Percentiles rank a stretch among this genome's conserved stretches.
Evolutionary conservation across 1,140 invertebrate genomes (phyloP).

Genomic region (Orussus abietinus): DNA sequence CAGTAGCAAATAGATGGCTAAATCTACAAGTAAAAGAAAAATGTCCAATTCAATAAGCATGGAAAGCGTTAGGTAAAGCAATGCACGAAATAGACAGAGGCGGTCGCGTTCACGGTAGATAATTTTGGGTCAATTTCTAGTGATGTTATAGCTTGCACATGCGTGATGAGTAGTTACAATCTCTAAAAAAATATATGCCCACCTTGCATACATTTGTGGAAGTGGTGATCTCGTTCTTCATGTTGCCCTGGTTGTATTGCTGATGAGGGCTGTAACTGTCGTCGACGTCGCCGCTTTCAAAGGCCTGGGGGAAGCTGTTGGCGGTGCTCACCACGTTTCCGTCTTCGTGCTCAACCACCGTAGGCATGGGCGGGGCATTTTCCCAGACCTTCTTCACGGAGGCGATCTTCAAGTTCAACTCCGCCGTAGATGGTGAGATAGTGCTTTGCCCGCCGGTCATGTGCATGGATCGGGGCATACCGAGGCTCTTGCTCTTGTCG

Average conservation of each 20-base stretch:
- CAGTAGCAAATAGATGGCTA: too few species aligned
- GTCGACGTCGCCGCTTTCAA: constrained; percentile 54
- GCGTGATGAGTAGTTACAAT: constrained; percentile 18
- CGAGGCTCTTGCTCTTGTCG: constrained; percentile 65
- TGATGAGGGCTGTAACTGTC: constrained; percentile 53
- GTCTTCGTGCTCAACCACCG: constrained; percentile 66
- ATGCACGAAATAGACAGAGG: too few species aligned
- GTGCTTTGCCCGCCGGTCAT: constrained; percentile 57
- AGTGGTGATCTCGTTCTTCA: constrained; percentile 52
- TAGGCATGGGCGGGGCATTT: constrained; percentile 61
- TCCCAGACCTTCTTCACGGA: constrained; percentile 93
- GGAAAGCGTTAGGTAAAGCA: too few species aligned
- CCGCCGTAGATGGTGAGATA: constrained; percentile 72
- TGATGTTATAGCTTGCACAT: constrained; percentile 32
- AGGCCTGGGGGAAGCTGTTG: constrained; percentile 53
- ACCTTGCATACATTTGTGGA: constrained; percentile 72
- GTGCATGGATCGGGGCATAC: constrained; percentile 64
- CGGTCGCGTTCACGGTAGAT: too few species aligned
- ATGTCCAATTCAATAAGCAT: too few species aligned
- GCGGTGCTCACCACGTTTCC: constrained; percentile 50
- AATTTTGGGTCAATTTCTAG: constrained; percentile 31
- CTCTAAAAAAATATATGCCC: constrained; percentile 38
- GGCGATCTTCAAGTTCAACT: constrained; percentile 90
- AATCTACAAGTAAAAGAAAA: too few species aligned
- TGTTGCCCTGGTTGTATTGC: constrained; percentile 49